These are phyloP conservation scores for Protosalanx chinensis DNA, from an alignment of 2,797 vertebrate species.

Conservation along the genomic window DNA sequence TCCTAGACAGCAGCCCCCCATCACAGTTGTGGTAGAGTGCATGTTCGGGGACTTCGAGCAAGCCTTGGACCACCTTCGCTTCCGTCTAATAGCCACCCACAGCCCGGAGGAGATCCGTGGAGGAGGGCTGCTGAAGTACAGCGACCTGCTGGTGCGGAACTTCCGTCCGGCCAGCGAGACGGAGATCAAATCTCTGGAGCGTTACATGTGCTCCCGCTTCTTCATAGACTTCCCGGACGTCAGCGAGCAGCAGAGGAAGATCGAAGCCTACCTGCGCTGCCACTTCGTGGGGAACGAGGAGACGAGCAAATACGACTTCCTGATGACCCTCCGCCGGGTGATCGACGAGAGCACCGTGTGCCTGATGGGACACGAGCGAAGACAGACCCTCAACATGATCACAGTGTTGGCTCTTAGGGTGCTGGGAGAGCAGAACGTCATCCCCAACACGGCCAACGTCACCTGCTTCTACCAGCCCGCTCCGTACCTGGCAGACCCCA, in stretches of 20 bases:
- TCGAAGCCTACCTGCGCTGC: constrained; percentile 90
- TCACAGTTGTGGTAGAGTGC: constrained; percentile 86
- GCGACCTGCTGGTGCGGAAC: constrained; percentile 89
- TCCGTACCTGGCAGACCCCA: constrained; percentile 85
- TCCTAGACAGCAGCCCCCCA: constrained; percentile 45
- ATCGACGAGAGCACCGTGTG: constrained; percentile 95
- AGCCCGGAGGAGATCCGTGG: constrained; percentile 97
- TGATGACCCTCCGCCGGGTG: constrained; percentile 91
- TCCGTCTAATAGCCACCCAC: constrained; percentile 87
- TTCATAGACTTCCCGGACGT: constrained; percentile 98
- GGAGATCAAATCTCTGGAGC: constrained; percentile 91
- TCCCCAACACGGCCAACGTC: constrained; percentile 88
- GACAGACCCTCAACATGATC: constrained; percentile 96
- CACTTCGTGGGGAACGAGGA: constrained; percentile 91
- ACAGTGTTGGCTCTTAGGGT: constrained; percentile 90
- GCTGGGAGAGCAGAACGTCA: constrained; percentile 93
- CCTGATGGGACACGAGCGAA: constrained; percentile 89
- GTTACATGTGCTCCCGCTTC: constrained; percentile 99
- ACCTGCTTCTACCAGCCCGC: constrained; percentile 97
- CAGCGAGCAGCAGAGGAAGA: constrained; percentile 88
- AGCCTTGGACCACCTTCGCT: constrained; percentile 87
- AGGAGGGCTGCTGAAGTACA: constrained; percentile 94
- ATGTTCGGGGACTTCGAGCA: constrained; percentile 93
- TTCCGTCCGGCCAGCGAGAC: constrained; percentile 85
- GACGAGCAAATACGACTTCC: constrained; percentile 91